Evolutionary conservation across 2,797 vertebrate species (phyloP), one percentile per base, ranked within the genome.

Genomic region (Silurus aristotelis): DNA sequence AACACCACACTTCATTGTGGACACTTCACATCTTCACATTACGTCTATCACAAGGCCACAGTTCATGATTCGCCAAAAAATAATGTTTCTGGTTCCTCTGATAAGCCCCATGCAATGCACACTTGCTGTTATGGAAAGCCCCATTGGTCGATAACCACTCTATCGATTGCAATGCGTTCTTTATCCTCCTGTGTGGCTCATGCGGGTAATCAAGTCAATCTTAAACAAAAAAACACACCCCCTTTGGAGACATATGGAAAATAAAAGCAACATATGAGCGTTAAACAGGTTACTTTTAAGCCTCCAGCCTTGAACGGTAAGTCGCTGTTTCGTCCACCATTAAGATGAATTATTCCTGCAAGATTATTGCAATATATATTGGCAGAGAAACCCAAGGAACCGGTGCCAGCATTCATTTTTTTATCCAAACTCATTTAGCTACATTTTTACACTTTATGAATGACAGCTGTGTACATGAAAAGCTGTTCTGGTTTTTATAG

Each of bases 131-230:
- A 77, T 20, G 55, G 27, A 70, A 68, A 83, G 76, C 75, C 68
- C 55, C 43, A 87, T 89, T 87, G 89, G 92, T 87, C 87, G 79
- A 19, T 87, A 79, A 43, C 61, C 80, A 86, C 85, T 86, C 88
- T 89, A 83, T 87, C 87, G 90, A 89, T 82, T 82, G 73, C 87
- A 73, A 83, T 86, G 38, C 52, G 85, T 25, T 89, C 86, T 84
- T 87, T 76, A 52, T 90, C 88, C 61, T 66, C 78, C 73, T 90
- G 88, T 90, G 86, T 90, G 91, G 89, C 89, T 89, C 66, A 19
- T 80, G 61, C 83, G 55, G 75, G 70, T 86, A 84, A 87, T 87
- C 82, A 89, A 84, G 83, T 75, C 87, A 55, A 80, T 85, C 52
- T 66, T 84, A 85, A 66, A 48, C 58, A 55, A 84, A 52, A 48